Evolutionary conservation across 2,888 invertebrate species (phyloP).

Genomic region (Apamea epomidion): DNA sequence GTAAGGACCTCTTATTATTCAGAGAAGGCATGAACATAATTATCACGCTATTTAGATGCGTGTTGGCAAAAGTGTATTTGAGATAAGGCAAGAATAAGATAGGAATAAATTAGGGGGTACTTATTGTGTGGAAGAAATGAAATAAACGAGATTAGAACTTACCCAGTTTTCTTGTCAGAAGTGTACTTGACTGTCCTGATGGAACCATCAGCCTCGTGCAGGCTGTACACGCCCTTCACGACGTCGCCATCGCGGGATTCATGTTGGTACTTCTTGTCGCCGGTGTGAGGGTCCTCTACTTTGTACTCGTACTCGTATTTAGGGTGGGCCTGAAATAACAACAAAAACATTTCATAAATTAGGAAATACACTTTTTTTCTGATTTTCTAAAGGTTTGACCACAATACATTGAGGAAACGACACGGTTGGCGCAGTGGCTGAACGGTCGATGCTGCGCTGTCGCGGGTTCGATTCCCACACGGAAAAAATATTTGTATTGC

Average conservation of each 20-base stretch:
- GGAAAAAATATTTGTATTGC: no score
- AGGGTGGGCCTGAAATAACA: conserved; percentile 80
- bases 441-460: no score
- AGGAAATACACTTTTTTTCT: background rate
- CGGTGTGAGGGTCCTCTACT: conserved; percentile 89
- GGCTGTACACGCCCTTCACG: conserved; percentile 86
- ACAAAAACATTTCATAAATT: background rate
- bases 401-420: no score
- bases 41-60: background rate
- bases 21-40: background rate
- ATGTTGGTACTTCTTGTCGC: conserved; percentile 89
- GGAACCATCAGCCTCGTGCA: conserved; percentile 79
- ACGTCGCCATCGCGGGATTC: conserved; percentile 89
- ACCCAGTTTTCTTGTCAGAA: conserved; percentile 88
- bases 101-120: background rate
- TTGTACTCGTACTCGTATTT: conserved; percentile 89
- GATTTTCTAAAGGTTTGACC: background rate
- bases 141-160: conserved; percentile 57
- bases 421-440: no score
- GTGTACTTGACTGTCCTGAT: conserved; percentile 82
- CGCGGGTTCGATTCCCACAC: no score
- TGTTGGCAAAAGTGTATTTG: background rate
- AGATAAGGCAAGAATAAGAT: background rate
- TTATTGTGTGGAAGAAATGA: background rate
- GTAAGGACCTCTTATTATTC: background rate